Evolutionary conservation across 2,888 invertebrate species (phyloP).

Genomic region (Eupithecia subumbrata): DNA sequence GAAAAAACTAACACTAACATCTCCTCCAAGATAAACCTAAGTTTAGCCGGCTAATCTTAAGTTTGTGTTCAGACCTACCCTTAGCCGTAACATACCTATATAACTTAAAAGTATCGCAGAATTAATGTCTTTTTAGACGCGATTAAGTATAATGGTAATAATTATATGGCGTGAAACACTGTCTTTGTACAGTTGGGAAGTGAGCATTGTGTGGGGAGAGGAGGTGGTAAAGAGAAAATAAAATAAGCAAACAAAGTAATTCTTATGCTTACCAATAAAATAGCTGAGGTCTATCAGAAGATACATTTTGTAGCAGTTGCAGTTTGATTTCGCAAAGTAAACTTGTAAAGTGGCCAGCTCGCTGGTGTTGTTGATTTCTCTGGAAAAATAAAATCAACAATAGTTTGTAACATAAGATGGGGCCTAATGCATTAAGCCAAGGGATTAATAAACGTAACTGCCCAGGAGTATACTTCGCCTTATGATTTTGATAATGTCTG

Average conservation of each 20-base stretch:
- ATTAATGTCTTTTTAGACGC: not conserved
- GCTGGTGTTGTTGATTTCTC: slow-evolving; percentile 52
- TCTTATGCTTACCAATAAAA: slow-evolving; percentile 63
- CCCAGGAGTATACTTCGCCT: not conserved
- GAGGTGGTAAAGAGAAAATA: no score
- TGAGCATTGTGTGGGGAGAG: no score
- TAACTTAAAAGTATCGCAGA: not conserved
- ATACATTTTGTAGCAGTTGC: slow-evolving; percentile 68
- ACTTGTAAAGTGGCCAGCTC: slow-evolving; percentile 65
- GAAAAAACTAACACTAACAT: no score
- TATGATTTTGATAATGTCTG: not conserved
- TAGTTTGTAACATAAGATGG: not conserved
- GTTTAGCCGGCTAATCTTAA: no score
- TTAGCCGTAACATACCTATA: no score
- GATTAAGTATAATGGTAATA: no score
- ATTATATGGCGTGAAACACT: no score
- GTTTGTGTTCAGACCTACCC: no score
- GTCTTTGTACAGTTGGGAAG: no score
- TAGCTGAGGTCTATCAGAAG: slow-evolving; percentile 66
- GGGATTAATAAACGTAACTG: not conserved
- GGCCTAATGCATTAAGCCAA: not conserved
- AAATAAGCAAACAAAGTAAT: no score
- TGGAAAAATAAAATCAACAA: slow-evolving; percentile 45
- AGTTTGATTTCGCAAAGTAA: slow-evolving; percentile 66
- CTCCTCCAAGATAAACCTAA: no score